These are phyloP conservation scores for Amyelois transitella DNA, from an alignment of 1,140 invertebrate species.

Conservation along the genomic window DNA sequence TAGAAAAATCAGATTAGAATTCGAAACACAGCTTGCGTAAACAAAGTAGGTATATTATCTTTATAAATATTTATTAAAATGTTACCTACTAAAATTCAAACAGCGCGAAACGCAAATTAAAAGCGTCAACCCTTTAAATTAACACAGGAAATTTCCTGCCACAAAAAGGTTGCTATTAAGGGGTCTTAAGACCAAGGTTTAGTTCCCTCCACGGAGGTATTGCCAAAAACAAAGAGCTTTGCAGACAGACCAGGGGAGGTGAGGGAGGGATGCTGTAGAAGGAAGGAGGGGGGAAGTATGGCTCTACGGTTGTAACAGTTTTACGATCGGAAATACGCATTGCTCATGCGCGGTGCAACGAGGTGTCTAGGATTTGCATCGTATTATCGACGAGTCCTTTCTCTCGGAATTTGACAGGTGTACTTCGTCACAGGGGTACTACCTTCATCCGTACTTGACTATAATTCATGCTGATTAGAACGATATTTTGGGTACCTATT, in stretches of 20 bases:
- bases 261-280: slow-evolving; percentile 17
- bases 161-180: slow-evolving; percentile 53
- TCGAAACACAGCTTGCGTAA: not conserved
- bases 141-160: slow-evolving; percentile 45
- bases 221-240: slow-evolving; percentile 61
- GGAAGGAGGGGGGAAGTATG: slow-evolving; percentile 19
- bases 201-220: slow-evolving; percentile 43
- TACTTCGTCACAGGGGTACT: too few species aligned
- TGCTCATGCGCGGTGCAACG: slow-evolving; percentile 64
- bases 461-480: too few species aligned
- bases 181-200: slow-evolving; percentile 56
- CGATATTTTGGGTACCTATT: too few species aligned
- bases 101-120: slow-evolving; percentile 22
- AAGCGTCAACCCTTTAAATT: slow-evolving; percentile 44
- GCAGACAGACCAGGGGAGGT: slow-evolving; percentile 30
- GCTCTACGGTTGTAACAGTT: slow-evolving; percentile 51
- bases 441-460: too few species aligned
- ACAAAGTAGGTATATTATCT: not conserved
- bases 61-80: not conserved
- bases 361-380: slow-evolving; percentile 57
- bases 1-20: not conserved
- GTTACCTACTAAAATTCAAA: slow-evolving; percentile 4
- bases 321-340: slow-evolving; percentile 63
- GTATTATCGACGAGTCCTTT: slow-evolving; percentile 39
- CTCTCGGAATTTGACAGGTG: not conserved